Base-by-base conservation (phyloP, 2,113 vertebrate species). In the Calyptommatus sinebrachiatus region DNA sequence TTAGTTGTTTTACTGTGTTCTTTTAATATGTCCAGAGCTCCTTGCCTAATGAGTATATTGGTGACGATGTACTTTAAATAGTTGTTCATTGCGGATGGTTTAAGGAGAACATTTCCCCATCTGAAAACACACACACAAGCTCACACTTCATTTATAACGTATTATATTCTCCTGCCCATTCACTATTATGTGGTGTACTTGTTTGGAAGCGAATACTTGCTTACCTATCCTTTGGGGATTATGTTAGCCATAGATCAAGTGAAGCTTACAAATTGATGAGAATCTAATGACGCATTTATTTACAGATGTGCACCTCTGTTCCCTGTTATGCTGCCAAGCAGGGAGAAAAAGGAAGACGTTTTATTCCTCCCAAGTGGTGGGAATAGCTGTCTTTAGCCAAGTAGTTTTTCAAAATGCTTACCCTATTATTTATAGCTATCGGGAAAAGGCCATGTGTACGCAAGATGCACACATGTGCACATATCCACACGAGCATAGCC, bases 201-300 rank as follows among this genome's bases (percentile, higher is more conserved):
- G 85, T 74, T 89, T 86, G 74, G 84, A 91, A 90, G 73, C 69
- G 80, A 91, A 68, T 12, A 16, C 61, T 94, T 87, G 85, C 87
- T 93, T 83, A 90, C 86, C 89, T 94, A 88, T 88, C 93, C 93
- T 94, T 91, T 84, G 90, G 94, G 94, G 91, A 93, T 94, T 92
- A 92, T 94, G 93, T 93, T 91, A 94, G 91, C 94, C 90, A 91
- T 91, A 92, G 89, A 94, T 94, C 94, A 95, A 95, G 91, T 29
- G 93, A 91, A 92, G 94, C 94, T 94, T 94, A 94, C 94, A 94
- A 93, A 94, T 93, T 94, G 94, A 94, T 94, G 93, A 92, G 94
- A 91, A 91, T 95, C 94, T 96, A 96, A 96, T 96, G 95, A 96
- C 94, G 95, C 94, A 94, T 95, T 95, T 95, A 94, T 94, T 94